phyloP scores from a whole-genome alignment of 2,888 invertebrate genomes.

The Eupithecia tripunctaria region DNA sequence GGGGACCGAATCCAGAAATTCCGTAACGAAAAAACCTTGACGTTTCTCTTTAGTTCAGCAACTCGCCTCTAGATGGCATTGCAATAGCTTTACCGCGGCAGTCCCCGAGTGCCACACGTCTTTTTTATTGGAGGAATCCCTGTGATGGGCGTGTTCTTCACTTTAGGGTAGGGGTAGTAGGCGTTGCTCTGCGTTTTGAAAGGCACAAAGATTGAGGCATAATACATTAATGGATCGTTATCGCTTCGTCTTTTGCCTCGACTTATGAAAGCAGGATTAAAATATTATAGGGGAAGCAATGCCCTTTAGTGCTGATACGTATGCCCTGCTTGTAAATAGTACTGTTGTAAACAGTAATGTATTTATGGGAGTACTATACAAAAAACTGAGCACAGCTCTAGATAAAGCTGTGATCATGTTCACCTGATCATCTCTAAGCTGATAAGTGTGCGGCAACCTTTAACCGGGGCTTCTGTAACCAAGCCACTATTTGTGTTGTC shows the following conservation, averaged over 20 bases:
- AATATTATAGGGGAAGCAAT: not conserved
- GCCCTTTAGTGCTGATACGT: not conserved
- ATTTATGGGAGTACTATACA: not conserved
- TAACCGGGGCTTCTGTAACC: too few species aligned
- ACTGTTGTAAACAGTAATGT: not conserved
- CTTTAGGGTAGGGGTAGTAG: not conserved
- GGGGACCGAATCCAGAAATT: too few species aligned
- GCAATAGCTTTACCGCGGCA: too few species aligned
- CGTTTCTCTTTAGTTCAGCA: too few species aligned
- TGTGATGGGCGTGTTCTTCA: not conserved
- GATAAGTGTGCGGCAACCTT: too few species aligned
- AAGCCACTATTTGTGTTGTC: too few species aligned
- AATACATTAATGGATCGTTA: not conserved
- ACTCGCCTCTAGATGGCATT: too few species aligned
- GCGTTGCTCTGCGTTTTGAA: not conserved
- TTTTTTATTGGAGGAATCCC: not conserved
- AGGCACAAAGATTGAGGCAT: not conserved
- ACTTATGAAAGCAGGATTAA: not conserved
- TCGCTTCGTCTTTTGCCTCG: not conserved
- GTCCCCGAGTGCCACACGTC: too few species aligned
- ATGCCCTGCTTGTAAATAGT: not conserved
- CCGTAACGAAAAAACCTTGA: too few species aligned
- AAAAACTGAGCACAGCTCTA: too few species aligned
- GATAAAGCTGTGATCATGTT: too few species aligned
- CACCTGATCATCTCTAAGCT: too few species aligned